Percentiles rank a stretch among this genome's conserved stretches.
Conservation (phyloP, 1,140 invertebrate genomes). For the Orius insidiosus region DNA sequence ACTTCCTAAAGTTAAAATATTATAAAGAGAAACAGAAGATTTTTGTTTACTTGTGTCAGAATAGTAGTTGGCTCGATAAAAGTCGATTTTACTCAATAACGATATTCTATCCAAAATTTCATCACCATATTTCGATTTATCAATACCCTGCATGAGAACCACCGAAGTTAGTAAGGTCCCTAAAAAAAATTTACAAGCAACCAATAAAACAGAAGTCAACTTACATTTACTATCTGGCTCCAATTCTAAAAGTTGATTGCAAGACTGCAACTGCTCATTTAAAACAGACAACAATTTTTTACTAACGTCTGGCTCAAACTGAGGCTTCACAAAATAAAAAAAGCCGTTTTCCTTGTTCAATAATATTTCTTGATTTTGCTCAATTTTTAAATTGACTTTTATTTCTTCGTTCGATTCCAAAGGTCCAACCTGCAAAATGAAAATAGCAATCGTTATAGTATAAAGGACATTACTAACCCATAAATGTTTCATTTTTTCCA, state of each 20-base stretch:
- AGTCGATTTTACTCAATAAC: slow-evolving; percentile 48
- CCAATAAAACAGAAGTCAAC: too few species aligned
- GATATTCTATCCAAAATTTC: slow-evolving; percentile 42
- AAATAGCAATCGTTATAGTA: not conserved
- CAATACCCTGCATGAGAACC: slow-evolving; percentile 54
- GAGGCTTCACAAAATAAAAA: slow-evolving; percentile 20
- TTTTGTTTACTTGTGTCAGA: slow-evolving; percentile 37
- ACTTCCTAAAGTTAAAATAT: slow-evolving; percentile 27
- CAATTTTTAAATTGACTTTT: slow-evolving; percentile 6
- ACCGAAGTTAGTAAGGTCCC: slow-evolving; percentile 62
- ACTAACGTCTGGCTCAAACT: slow-evolving; percentile 27
- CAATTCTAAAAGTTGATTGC: slow-evolving; percentile 52
- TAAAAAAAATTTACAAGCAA: too few species aligned
- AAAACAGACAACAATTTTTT: slow-evolving; percentile 34
- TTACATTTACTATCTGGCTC: slow-evolving; percentile 67
- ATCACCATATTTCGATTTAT: slow-evolving; percentile 37
- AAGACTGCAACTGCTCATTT: slow-evolving; percentile 52
- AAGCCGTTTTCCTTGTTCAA: slow-evolving; percentile 10
- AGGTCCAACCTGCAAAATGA: not conserved
- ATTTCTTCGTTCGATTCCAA: not conserved
- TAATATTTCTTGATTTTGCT: slow-evolving; percentile 5
- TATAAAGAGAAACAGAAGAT: slow-evolving; percentile 13
- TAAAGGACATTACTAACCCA: not conserved
- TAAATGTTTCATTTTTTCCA: not conserved
- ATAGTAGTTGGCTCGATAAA: slow-evolving; percentile 54